Evolutionary conservation across 1,140 invertebrate species (phyloP), one percentile per base, ranked within the genome.

Genomic region (Metaphire vulgaris): DNA sequence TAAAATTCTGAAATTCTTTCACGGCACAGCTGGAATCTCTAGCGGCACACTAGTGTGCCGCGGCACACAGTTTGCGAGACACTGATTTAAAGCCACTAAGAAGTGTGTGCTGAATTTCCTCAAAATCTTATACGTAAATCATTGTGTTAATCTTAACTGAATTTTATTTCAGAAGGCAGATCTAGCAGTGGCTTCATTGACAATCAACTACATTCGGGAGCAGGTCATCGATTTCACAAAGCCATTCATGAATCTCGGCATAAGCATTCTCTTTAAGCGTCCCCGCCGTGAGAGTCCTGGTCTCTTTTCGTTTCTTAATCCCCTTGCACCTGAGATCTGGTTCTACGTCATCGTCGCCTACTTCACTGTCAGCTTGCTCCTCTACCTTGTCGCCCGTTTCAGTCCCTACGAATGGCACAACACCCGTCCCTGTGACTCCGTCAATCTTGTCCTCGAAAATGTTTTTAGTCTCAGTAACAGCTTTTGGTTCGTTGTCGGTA

Each of bases 131-230:
- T n/a, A n/a, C n/a, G n/a, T n/a, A n/a, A n/a, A n/a, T n/a, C n/a
- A n/a, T n/a, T n/a, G n/a, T n/a, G n/a, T n/a, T n/a, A n/a, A n/a
- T n/a, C n/a, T n/a, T n/a, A n/a, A n/a, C n/a, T n/a, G n/a, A n/a
- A n/a, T n/a, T n/a, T n/a, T n/a, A n/a, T n/a, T 81, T 33, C 88
- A 98, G 95, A 94, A 97, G 89, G 96, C 96, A 0, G 96, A 99
- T 86, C 91, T 99, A 80, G 94, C 95, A 0, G 93, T 99, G 69
- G 95, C 96, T 26, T 92, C 96, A 14, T 90, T 99, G 87, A 85
- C 83, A 15, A 85, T 86, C 69, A 84, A 80, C 68, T 87, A 85
- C 91, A 93, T 56, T 92, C 88, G 97, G 33, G 96, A 99, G 88
- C 89, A 93, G 82, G 94, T 97, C 66, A 95, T 99, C 77, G 97